Evolutionary conservation across 2,888 invertebrate species (phyloP).

Genomic region (Cetonia aurata): DNA sequence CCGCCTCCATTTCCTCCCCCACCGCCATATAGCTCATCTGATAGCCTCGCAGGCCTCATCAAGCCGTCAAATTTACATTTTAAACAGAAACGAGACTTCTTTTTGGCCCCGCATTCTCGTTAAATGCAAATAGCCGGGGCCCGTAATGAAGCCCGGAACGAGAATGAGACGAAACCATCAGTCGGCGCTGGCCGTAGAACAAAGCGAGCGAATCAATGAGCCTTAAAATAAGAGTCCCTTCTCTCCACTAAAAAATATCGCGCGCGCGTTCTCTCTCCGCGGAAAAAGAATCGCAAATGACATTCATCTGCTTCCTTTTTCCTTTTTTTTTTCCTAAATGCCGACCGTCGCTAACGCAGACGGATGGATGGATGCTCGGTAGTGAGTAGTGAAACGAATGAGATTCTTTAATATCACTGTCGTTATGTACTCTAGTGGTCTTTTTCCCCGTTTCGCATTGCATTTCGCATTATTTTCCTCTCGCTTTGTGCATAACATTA

Average conservation of each 20-base stretch:
- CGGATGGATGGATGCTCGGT: conserved; percentile 28
- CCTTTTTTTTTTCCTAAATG: conserved; percentile 35
- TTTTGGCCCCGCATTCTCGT: conserved; percentile 60
- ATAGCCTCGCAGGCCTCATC: conserved; percentile 59
- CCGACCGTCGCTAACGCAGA: conserved; percentile 15
- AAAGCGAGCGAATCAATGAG: conserved; percentile 51
- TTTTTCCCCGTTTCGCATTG: conserved; percentile 7
- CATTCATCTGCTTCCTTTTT: conserved; percentile 47
- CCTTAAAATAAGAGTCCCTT: conserved; percentile 51
- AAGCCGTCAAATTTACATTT: conserved; percentile 62
- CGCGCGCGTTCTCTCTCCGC: conserved; percentile 36
- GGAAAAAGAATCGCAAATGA: conserved; percentile 48
- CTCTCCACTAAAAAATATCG: conserved; percentile 53
- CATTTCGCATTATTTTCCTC: conserved; percentile 20
- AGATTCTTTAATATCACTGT: conserved; percentile 38
- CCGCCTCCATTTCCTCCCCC: background rate
- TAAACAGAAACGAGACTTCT: conserved; percentile 59
- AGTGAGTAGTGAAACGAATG: conserved; percentile 32
- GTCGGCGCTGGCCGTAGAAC: conserved; percentile 45
- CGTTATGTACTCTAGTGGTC: conserved; percentile 22
- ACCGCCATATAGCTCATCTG: conserved; percentile 61
- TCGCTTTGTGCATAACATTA: conserved; percentile 19
- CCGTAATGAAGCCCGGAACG: conserved; percentile 58
- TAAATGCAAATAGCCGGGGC: conserved; percentile 63
- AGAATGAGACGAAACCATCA: conserved; percentile 51